Evolutionary conservation across 2,113 vertebrate species (phyloP).

Genomic region (Coregonus clupeaformis): DNA sequence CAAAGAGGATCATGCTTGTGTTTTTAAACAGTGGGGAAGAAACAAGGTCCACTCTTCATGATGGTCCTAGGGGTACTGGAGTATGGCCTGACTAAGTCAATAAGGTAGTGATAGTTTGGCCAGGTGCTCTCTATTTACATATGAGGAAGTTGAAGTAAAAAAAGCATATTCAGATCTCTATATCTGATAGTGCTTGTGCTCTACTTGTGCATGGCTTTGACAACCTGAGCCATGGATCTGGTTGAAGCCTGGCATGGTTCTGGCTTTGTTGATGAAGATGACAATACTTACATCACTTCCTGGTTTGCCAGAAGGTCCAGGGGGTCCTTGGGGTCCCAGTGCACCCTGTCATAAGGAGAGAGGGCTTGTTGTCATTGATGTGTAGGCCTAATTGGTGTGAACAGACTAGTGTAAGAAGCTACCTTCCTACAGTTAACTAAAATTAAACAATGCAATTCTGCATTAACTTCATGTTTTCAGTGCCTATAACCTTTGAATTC

Average conservation of each 20-base stretch:
- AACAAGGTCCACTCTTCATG: not conserved
- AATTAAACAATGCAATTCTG: not conserved
- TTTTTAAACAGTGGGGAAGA: not conserved
- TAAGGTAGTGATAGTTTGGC: not conserved
- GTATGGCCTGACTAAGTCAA: not conserved
- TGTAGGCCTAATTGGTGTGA: no score
- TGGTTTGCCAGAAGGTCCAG: conserved; percentile 88
- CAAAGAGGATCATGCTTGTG: not conserved
- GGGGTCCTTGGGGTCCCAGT: conserved; percentile 89
- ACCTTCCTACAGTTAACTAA: not conserved
- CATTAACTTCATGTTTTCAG: not conserved
- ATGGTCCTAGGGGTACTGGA: not conserved
- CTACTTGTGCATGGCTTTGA: not conserved
- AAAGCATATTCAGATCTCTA: not conserved
- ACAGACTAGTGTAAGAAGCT: not conserved
- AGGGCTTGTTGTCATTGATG: not conserved
- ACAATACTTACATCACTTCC: conserved; percentile 87
- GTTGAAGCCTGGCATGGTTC: not conserved
- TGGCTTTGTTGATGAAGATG: not conserved
- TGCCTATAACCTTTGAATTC: not conserved
- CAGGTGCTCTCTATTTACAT: not conserved
- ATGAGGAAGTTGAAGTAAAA: not conserved
- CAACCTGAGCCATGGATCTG: not conserved
- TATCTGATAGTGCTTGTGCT: not conserved
- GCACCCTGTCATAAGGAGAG: conserved; percentile 75